Evolutionary conservation across 2,888 invertebrate genomes (phyloP), one percentile per base, ranked within the genome.

Genomic region (Carpatolechia fugitivella): DNA sequence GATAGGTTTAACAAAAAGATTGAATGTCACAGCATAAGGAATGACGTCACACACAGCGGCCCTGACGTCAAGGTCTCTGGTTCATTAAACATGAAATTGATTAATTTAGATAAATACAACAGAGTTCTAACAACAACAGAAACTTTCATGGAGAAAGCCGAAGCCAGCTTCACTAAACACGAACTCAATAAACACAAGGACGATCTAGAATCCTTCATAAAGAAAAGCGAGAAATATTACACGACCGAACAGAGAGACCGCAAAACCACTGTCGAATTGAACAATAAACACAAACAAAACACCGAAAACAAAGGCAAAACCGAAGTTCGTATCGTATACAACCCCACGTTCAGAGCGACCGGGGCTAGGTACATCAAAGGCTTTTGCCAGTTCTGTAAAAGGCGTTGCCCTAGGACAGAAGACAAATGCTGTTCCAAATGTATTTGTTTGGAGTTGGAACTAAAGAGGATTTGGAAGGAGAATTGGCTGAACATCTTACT

Each of bases 141-240:
- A 46, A 86, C 87, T 0, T 86, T 83, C 7, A 77, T 81, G 72
- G 82, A 90, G 30, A 77, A 74, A 0, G 72, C 85, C 0, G 85
- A 85, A 48, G 83, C 86, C 0, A 85, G 87, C 58, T 88, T 87
- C 63, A 86, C 83, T 1, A 89, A 85, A 63, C 78, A 72, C 55
- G 76, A 83, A 54, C 62, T 88, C 0, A 74, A 79, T 1, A 82
- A 79, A 64, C 57, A 72, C 35, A 65, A 63, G 0, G 87, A 89
- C 33, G 80, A 85, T 36, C 81, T 49, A 90, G 54, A 82, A 73
- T 50, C 50, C 1, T 90, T 90, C 57, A 69, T 90, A 1, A 90
- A 90, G 65, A 78, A 82, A n/a, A 90, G 90, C 68, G 91, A 91
- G 54, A 81, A 79, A 29, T 91, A 86, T 56, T 91, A 85, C 56